Percentiles rank a stretch among this genome's conserved stretches.
phyloP scores from a whole-genome alignment of 2,888 invertebrate genomes.

The Drosophila kokeensis region DNA sequence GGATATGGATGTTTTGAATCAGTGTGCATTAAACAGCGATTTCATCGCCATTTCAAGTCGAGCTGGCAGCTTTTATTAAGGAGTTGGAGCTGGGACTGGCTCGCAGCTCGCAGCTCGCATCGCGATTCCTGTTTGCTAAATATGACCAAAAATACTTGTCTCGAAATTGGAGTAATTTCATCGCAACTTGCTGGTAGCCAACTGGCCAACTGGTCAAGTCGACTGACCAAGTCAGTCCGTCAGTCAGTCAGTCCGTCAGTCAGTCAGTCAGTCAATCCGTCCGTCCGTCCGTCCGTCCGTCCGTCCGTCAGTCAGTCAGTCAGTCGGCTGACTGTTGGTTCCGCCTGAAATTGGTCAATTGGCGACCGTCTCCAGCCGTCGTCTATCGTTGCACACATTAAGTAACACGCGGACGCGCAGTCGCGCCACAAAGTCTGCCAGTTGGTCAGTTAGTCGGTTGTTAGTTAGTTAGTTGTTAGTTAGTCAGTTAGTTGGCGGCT shows the following conservation, averaged over 20 bases:
- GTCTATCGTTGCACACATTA: slow-evolving; percentile 68
- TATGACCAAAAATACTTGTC: slow-evolving; percentile 80
- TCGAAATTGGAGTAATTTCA: slow-evolving; percentile 82
- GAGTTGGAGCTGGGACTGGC: not conserved
- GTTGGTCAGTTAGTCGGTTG: slow-evolving; percentile 50
- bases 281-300: fast-evolving
- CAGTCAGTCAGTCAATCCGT: not conserved
- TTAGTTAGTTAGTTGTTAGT: slow-evolving; percentile 39
- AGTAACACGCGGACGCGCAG: slow-evolving; percentile 70
- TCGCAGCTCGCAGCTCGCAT: slow-evolving; percentile 7
- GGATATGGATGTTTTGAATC: slow-evolving; percentile 13
- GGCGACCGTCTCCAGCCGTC: slow-evolving; percentile 13
- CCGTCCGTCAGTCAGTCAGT: not conserved
- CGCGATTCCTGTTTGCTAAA: slow-evolving; percentile 79
- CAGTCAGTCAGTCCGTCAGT: not conserved
- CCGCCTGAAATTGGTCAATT: slow-evolving; percentile 66
- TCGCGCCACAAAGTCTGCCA: slow-evolving; percentile 74
- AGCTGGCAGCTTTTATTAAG: slow-evolving; percentile 44
- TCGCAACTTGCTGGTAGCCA: slow-evolving; percentile 44
- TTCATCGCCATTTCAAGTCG: slow-evolving; percentile 82
- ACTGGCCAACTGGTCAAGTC: slow-evolving; percentile 18
- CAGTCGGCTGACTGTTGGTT: slow-evolving; percentile 42
- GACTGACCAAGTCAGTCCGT: not conserved
- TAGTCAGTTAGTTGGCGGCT: slow-evolving; percentile 28
- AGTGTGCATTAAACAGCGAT: slow-evolving; percentile 67